phyloP scores from a whole-genome alignment of 2,797 vertebrate species.

The Lepidocolaptes lacrymiger region DNA sequence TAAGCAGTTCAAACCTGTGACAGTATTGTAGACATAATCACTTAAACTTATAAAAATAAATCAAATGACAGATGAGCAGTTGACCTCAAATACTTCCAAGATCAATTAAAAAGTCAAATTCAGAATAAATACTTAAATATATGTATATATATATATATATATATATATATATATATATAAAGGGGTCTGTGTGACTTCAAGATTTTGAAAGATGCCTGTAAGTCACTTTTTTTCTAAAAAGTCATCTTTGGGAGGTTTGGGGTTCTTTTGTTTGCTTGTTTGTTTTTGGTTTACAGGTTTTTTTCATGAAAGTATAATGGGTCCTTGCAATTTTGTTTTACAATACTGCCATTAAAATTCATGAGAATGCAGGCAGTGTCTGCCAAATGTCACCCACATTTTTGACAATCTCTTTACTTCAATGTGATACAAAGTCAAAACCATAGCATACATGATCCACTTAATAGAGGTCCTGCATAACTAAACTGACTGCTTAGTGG shows the following conservation, averaged over 20 bases:
- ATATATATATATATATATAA: neutral
- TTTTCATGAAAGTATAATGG: neutral
- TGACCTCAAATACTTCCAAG: neutral
- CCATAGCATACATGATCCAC: neutral
- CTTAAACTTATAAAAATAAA: neutral
- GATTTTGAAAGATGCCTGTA: neutral
- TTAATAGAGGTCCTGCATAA: neutral
- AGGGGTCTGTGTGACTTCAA: neutral
- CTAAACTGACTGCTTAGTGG: neutral
- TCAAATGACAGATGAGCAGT: neutral
- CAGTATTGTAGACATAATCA: neutral
- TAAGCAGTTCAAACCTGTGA: neutral
- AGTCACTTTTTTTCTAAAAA: neutral
- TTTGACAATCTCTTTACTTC: neutral
- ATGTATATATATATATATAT: neutral
- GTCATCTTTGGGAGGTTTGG: neutral
- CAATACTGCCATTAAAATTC: neutral
- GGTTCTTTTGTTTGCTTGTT: neutral
- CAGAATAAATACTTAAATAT: neutral
- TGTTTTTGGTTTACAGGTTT: neutral
- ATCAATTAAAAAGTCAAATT: neutral
- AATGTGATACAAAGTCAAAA: neutral
- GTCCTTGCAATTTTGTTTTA: neutral
- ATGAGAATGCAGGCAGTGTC: neutral
- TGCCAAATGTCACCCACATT: neutral